These are phyloP conservation scores for Hyposmocoma kahamanoa DNA, from an alignment of 1,140 invertebrate genomes.

Conservation along the genomic window DNA sequence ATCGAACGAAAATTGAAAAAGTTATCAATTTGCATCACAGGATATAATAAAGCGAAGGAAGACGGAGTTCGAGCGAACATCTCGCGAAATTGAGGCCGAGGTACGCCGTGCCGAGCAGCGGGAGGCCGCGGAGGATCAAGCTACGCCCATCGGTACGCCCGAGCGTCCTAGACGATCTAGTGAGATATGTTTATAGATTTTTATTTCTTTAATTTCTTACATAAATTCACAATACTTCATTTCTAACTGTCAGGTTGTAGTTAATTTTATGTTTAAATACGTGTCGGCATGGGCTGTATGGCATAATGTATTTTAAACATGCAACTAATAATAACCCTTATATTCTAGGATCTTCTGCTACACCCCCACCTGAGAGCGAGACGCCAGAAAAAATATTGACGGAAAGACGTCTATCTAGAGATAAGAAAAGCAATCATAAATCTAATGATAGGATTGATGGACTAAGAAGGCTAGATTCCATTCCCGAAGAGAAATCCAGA, in stretches of 20 bases:
- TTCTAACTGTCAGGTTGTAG: no score
- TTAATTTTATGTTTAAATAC: no score
- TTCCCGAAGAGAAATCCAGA: constrained; percentile 43
- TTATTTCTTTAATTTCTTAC: no score
- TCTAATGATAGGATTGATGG: constrained; percentile 39
- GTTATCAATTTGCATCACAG: constrained; percentile 22
- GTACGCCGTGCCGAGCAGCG: constrained; percentile 51
- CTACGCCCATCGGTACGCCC: constrained; percentile 31
- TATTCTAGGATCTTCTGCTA: constrained; percentile 47
- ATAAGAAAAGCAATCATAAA: constrained; percentile 48
- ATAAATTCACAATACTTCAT: no score
- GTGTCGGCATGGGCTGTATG: no score
- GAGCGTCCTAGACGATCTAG: constrained; percentile 22
- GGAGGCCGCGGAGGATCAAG: constrained; percentile 23
- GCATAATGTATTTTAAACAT: no score
- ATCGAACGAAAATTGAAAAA: no score
- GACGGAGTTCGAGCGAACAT: constrained; percentile 63
- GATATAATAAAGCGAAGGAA: constrained; percentile 60
- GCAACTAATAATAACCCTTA: no score
- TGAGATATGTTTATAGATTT: no score
- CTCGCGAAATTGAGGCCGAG: constrained; percentile 66
- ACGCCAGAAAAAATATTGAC: constrained; percentile 44
- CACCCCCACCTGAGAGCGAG: constrained; percentile 53
- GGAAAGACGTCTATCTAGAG: constrained; percentile 42
- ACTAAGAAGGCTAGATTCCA: constrained; percentile 34